Evolutionary conservation across 1,140 invertebrate genomes (phyloP).

Genomic region (Apocrypta bakeri): DNA sequence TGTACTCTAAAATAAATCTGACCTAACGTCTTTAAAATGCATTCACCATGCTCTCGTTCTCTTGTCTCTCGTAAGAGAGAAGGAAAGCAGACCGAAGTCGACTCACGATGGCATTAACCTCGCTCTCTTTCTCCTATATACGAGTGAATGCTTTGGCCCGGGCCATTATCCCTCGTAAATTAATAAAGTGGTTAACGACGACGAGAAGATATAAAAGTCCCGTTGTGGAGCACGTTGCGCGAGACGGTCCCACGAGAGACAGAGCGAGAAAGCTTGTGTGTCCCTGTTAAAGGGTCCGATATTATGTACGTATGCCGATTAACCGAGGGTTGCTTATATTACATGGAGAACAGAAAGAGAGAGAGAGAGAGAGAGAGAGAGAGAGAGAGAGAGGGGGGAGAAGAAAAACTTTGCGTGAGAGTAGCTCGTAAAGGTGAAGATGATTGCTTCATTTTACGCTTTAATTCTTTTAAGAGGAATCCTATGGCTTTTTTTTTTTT

Average conservation of each 20-base stretch:
- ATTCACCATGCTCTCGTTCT: slow-evolving; percentile 1
- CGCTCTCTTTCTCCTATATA: not conserved
- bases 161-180: slow-evolving; percentile 65
- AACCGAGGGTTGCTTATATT: no score
- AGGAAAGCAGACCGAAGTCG: not conserved
- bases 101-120: slow-evolving; percentile 51
- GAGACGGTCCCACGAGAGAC: slow-evolving; percentile 29
- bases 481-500: no score
- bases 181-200: slow-evolving; percentile 66
- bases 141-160: slow-evolving; percentile 41
- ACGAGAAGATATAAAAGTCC: slow-evolving; percentile 56
- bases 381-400: no score
- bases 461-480: no score
- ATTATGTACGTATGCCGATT: slow-evolving; percentile 26
- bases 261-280: not conserved
- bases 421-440: no score
- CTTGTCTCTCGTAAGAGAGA: not conserved
- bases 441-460: no score
- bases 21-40: slow-evolving; percentile 45
- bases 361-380: no score
- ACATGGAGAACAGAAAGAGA: no score
- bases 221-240: slow-evolving; percentile 37
- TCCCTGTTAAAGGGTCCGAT: slow-evolving; percentile 26
- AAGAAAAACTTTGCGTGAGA: no score
- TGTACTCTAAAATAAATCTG: slow-evolving; percentile 40